These are phyloP conservation scores for Grapholita molesta DNA, from an alignment of 1,140 invertebrate genomes.

Conservation along the genomic window DNA sequence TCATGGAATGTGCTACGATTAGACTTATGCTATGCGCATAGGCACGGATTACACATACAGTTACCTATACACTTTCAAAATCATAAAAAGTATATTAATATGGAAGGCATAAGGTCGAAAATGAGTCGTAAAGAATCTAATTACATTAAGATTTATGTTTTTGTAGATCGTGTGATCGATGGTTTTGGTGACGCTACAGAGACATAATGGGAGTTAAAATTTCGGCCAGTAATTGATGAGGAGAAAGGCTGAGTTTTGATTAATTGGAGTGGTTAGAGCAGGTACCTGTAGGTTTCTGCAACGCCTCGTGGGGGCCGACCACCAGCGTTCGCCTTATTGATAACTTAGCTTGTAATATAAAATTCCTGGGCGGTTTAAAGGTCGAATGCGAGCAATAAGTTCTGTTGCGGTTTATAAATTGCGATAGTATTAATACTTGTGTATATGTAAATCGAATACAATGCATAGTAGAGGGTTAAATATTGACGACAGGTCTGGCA, in stretches of 20 bases:
- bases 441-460: background rate
- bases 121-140: constrained; percentile 23
- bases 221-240: constrained; percentile 43
- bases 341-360: background rate
- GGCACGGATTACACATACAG: constrained; percentile 50
- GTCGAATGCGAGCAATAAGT: constrained; percentile 1
- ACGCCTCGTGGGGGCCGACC: background rate
- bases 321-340: background rate
- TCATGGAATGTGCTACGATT: constrained; percentile 60
- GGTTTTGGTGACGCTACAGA: constrained; percentile 34
- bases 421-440: background rate
- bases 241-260: constrained; percentile 21
- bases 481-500: too few species aligned
- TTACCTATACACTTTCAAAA: constrained; percentile 32
- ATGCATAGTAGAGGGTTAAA: background rate
- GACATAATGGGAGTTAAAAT: constrained; percentile 37
- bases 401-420: constrained; percentile 10
- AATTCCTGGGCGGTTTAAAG: constrained; percentile 3
- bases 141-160: constrained; percentile 34
- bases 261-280: constrained; percentile 2
- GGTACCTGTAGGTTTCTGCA: background rate
- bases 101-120: constrained; percentile 25
- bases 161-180: constrained; percentile 47
- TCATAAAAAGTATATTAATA: constrained; percentile 24
- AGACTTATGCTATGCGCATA: constrained; percentile 54